Evolutionary conservation across 2,113 vertebrate species (phyloP).

Genomic region (Alethe diademata): DNA sequence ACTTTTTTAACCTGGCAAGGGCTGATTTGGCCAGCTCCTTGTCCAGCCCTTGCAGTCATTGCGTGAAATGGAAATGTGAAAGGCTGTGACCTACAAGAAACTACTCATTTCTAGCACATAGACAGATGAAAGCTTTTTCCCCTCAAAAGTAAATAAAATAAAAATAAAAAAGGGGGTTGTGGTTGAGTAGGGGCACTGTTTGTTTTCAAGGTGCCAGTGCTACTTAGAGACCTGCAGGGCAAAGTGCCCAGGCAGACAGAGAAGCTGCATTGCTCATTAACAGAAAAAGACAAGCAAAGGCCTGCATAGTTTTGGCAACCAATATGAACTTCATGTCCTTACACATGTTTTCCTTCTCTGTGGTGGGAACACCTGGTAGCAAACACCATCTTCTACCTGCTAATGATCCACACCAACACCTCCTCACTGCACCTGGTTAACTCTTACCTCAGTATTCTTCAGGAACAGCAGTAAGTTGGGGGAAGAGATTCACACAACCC

Average conservation of each 20-base stretch:
- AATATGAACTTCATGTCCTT: neutral
- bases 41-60: neutral
- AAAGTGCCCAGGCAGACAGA: slow-evolving; percentile 1
- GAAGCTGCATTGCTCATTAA: neutral
- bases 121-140: neutral
- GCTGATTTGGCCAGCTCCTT: neutral
- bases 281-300: neutral
- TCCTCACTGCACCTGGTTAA: neutral
- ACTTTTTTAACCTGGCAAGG: neutral
- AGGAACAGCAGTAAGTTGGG: neutral
- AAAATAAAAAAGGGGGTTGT: neutral
- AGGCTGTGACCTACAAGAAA: neutral
- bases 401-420: neutral
- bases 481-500: neutral
- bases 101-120: neutral
- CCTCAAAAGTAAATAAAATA: neutral
- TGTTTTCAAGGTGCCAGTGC: slow-evolving; percentile 9
- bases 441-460: neutral
- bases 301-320: slow-evolving; percentile 29
- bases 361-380: neutral
- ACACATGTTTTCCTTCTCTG: neutral
- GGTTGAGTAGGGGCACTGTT: neutral
- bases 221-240: neutral
- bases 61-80: neutral
- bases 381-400: neutral